phyloP scores from a whole-genome alignment of 2,797 vertebrate genomes.

The Gymnodraco acuticeps region DNA sequence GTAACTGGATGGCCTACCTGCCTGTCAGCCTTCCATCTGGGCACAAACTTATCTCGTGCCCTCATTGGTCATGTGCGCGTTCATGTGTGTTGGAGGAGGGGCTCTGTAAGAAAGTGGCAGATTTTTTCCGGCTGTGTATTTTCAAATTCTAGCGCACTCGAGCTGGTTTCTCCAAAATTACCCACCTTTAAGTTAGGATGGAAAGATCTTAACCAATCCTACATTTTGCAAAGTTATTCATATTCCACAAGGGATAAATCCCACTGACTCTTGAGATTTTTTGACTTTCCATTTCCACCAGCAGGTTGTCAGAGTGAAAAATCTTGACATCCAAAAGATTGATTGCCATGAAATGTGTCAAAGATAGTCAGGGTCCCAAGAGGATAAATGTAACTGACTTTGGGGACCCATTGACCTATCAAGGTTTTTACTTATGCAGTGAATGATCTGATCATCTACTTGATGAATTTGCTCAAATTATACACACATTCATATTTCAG shows the following conservation, averaged over 20 bases:
- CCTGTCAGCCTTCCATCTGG: too few relatives aligned
- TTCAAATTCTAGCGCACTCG: too few relatives aligned
- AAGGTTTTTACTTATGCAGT: not conserved
- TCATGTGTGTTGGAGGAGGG: too few relatives aligned
- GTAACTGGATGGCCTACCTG: too few relatives aligned
- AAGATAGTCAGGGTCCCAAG: not conserved
- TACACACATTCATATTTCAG: not conserved
- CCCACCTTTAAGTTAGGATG: not conserved
- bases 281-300: not conserved
- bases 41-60: too few relatives aligned
- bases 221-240: not conserved
- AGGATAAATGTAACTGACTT: not conserved
- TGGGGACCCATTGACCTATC: not conserved
- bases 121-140: too few relatives aligned
- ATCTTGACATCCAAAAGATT: not conserved
- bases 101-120: too few relatives aligned
- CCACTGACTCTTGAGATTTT: not conserved
- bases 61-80: too few relatives aligned
- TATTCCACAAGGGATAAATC: not conserved
- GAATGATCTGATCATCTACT: not conserved
- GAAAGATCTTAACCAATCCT: not conserved
- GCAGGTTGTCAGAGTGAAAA: not conserved
- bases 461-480: not conserved
- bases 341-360: not conserved
- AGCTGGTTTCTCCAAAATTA: too few relatives aligned